These are phyloP conservation scores for Netelia fuscicornis DNA, from an alignment of 2,888 invertebrate genomes.

Conservation along the genomic window DNA sequence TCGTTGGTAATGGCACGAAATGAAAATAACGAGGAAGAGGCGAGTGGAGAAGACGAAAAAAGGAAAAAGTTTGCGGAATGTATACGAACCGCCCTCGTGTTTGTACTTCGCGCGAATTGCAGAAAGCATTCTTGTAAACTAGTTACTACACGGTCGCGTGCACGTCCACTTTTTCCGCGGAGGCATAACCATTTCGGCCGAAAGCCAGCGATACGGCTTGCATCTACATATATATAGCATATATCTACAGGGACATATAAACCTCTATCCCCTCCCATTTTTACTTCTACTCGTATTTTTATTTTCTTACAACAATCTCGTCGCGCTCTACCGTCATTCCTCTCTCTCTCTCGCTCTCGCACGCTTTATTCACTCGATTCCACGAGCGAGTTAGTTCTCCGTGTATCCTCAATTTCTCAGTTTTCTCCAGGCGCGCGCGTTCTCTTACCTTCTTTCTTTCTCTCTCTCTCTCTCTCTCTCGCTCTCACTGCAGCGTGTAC, in stretches of 20 bases:
- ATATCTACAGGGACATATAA: conserved; percentile 8
- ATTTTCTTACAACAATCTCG: conserved; percentile 29
- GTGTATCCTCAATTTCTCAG: conserved; percentile 53
- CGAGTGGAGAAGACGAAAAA: not conserved
- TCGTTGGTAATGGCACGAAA: not conserved
- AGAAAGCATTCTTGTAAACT: conserved; percentile 55
- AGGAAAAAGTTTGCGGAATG: conserved; percentile 14
- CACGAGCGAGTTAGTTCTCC: conserved; percentile 14
- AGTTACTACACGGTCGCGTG: conserved; percentile 58
- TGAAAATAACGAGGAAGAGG: not conserved
- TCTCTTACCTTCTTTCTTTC: not conserved
- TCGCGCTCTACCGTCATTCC: not conserved
- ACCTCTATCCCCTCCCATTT: not conserved
- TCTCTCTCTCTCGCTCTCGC: conserved; percentile 7
- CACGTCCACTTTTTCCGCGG: conserved; percentile 47
- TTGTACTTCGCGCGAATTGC: conserved; percentile 56
- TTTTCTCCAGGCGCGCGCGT: conserved; percentile 28
- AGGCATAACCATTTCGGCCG: conserved; percentile 57
- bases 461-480: not conserved
- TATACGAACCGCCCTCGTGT: conserved; percentile 25
- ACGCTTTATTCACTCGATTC: conserved; percentile 18
- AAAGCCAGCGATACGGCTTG: conserved; percentile 39
- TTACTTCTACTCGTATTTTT: conserved; percentile 6
- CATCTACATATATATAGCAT: not conserved
- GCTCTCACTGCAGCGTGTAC: conserved; percentile 3